Percentiles rank a stretch among this genome's conserved stretches.
These are phyloP conservation scores for Hippasteria phrygiana DNA, from an alignment of 53 echinoderm and acorn worm species.

Conservation along the genomic window DNA sequence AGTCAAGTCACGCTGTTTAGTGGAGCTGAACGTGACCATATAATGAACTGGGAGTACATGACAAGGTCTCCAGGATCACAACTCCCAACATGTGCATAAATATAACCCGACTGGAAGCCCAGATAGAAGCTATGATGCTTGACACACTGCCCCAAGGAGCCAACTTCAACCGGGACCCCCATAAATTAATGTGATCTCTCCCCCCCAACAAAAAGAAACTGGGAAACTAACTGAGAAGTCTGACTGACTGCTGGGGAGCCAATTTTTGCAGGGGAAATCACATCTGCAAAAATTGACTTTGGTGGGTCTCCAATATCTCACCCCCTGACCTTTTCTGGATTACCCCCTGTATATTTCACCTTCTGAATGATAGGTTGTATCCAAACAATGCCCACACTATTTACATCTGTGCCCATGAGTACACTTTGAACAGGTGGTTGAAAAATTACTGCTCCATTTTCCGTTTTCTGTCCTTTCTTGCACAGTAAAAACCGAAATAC, in stretches of 20 bases:
- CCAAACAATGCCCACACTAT: constrained; percentile 19
- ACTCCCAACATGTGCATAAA: background rate
- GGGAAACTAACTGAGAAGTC: background rate
- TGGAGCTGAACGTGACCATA: background rate
- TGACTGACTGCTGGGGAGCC: background rate
- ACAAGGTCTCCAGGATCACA: background rate
- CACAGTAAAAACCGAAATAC: too few species aligned
- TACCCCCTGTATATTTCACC: constrained; percentile 9
- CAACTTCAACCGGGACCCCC: background rate
- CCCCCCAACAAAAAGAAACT: background rate
- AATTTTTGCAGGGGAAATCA: constrained; percentile 26
- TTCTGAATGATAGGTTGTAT: background rate
- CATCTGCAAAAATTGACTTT: constrained; percentile 37
- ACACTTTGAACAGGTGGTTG: constrained; percentile 2
- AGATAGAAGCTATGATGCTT: background rate
- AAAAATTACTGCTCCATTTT: background rate
- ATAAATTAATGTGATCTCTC: constrained; percentile 6
- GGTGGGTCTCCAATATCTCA: background rate
- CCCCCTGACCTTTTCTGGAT: background rate
- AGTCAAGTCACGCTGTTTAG: background rate
- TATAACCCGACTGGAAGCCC: background rate
- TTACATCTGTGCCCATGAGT: background rate
- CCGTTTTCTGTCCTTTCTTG: background rate
- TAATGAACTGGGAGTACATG: background rate
- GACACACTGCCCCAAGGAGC: background rate